These are phyloP conservation scores for Tychaedon coryphoeus DNA, from an alignment of 2,113 vertebrate species.

Conservation along the genomic window DNA sequence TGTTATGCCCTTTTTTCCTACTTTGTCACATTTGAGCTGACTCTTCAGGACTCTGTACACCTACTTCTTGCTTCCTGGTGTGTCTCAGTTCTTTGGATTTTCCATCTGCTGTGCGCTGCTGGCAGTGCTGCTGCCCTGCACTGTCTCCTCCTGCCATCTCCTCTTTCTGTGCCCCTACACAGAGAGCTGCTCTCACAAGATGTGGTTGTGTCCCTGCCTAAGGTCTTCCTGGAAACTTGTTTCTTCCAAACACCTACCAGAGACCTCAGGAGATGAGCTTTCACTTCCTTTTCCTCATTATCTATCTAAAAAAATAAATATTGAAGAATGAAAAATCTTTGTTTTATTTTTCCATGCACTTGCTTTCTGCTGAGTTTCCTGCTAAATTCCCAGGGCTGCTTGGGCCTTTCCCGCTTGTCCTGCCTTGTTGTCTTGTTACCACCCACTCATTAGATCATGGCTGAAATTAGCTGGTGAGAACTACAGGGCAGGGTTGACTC, in stretches of 20 bases:
- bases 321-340: background rate
- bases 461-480: constrained; percentile 37
- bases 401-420: background rate
- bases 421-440: background rate
- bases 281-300: background rate
- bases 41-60: background rate
- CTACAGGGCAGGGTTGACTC: background rate
- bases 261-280: background rate
- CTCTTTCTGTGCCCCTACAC: background rate
- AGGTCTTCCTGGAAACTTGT: background rate
- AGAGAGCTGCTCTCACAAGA: background rate
- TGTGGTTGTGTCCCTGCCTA: background rate
- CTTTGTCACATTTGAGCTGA: fast-evolving
- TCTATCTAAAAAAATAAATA: background rate
- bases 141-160: background rate
- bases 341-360: background rate
- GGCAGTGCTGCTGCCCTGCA: background rate
- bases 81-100: background rate
- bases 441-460: constrained; percentile 30
- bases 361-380: background rate
- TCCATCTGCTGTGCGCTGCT: background rate
- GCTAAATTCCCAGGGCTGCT: background rate
- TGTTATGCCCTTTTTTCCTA: background rate
- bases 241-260: background rate
- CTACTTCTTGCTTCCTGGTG: background rate